Evolutionary conservation across 2,113 vertebrate species (phyloP), one percentile per base, ranked within the genome.

Genomic region (Athene noctua): DNA sequence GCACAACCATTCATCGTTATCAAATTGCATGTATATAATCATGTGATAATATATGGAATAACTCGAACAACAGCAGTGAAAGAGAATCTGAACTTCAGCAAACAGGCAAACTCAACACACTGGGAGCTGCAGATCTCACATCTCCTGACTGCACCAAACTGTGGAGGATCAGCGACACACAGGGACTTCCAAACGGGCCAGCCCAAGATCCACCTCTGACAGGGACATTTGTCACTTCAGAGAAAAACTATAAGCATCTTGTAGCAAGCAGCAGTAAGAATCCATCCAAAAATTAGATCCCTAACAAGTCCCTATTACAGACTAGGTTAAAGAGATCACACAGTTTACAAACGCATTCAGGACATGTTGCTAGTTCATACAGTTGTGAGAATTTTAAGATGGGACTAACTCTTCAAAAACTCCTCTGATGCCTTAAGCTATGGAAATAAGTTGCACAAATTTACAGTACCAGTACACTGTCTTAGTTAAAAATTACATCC

Each of bases 31-130:
- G 25, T 46, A 20, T 46, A 74, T 2, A 59, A 68, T 36, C 6
- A 29, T 1, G 26, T 8, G 54, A 44, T 44, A 88, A 32, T 2
- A n/a, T 80, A 79, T 5, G 5, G 30, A 80, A 7, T 63, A 47
- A 47, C n/a, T 75, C 63, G 51, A 66, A 72, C 11, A 70, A 32
- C 12, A 87, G 70, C 29, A 44, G 25, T 9, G 44, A 55, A 40
- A 51, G 26, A 40, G 27, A 61, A 57, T 5, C 52, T 65, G 25
- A 38, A 7, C 70, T 81, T 44, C 54, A 75, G 52, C 15, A 36
- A 55, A 58, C 0, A 0, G 66, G 40, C 2, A 1, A 61, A 32
- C 54, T 27, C 66, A 29, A 8, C 12, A 6, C 40, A 13, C n/a
- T 5, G 46, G 17, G 21, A 65, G 18, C 15, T 5, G 36, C 36